Evolutionary conservation across 2,797 vertebrate genomes (phyloP), one percentile per base, ranked within the genome.

Genomic region (Serranus cabrilla): DNA sequence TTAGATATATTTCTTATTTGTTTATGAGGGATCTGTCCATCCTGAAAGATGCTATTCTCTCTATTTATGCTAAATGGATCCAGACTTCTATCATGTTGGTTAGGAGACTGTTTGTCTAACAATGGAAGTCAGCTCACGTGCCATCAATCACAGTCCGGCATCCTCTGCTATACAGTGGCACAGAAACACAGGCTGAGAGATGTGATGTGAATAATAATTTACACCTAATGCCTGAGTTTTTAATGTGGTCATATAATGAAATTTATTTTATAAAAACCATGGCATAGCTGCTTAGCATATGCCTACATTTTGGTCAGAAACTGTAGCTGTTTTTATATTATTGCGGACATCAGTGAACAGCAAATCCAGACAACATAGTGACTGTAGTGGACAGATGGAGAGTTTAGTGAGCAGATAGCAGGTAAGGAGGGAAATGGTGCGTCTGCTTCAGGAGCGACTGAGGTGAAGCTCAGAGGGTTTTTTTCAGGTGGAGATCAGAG

Each of bases 401-500:
- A 67, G 20, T 34, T 27, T 11, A 39, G 27, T 63, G 47, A 59
- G 18, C 27, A 52, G 47, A 39, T 40, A 18, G 23, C 21, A 60
- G 23, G 11, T 13, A 17, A 45, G 7, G n/a, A 56, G 23, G 9
- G 20, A 21, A 50, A 40, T n/a, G 9, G 4, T 27, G n/a, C 7
- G 12, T 25, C 16, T 58, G 54, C 43, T 16, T 58, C 2, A 55
- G 66, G 50, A 54, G 59, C 23, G 27, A 9, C 40, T 39, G 37
- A 64, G 42, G 25, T 51, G 34, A 71, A 54, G 21, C 62, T 49
- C 11, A 23, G 42, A 58, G 17, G 40, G 34, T 34, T 17, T 17
- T 40, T 37, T 67, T 31, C 58, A 58, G 39, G 59, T 58, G 45
- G 20, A 73, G 58, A 64, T 76, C 50, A 56, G 64, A 71, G 34